Base-by-base conservation (phyloP, 2,888 invertebrate species). In the Sesia apiformis region DNA sequence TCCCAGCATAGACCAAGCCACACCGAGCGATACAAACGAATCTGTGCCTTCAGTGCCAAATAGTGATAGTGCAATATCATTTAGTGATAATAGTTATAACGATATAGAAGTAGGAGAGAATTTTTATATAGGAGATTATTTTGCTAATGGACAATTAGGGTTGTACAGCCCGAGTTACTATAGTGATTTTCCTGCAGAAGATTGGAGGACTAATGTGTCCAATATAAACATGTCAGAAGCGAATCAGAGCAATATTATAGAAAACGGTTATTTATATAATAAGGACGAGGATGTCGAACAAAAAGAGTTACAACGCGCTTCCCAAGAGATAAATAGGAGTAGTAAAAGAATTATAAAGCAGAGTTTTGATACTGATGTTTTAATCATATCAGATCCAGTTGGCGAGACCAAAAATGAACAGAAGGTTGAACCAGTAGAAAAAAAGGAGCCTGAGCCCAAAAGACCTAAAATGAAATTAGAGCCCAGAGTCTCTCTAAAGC, bases 291-390 rank as follows among this genome's bases (percentile, higher is more conserved):
- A 88, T 57, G 84, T 86, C 7, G 92, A 92, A 60, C 85, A 90
- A 66, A 90, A 88, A 60, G 92, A 92, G 66, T 69, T 92, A 67
- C 91, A 90, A 60, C 78, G 92, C 59, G 92, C 92, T 56, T 92
- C 92, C 7, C 91, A 84, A 74, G 91, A 92, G 77, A 92, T 92
- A 54, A 93, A 93, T 69, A 89, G 93, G 52, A 92, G 92, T 63
- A 93, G 92, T 66, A 90, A 91, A 58, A 88, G 91, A 63, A 91
- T 92, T 58, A 90, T 92, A 53, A 92, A 91, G 65, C 92, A 92
- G 74, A 92, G 91, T 55, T 91, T 92, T 70, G 87, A 91, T 59
- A 92, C 93, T 3, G 91, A 93, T 65, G 91, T 93, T 7, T 78
- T 94, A 51, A 91, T 93, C 64, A 94, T 94, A 75, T 93, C 93